Conservation (phyloP, 2,888 invertebrate genomes). For the Noctua pronuba region DNA sequence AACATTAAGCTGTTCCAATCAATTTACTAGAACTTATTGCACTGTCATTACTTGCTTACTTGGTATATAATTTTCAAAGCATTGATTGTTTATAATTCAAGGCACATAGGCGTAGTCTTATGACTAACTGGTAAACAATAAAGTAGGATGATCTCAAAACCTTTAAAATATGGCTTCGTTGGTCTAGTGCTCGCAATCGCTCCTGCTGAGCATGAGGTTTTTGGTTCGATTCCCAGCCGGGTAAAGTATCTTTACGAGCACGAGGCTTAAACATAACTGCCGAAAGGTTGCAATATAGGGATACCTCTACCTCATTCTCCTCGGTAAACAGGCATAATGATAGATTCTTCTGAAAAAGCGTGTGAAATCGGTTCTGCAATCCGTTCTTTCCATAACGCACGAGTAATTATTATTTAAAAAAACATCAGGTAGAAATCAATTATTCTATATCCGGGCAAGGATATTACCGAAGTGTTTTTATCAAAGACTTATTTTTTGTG, state of each 20-base stretch:
- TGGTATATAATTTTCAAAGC: conserved; percentile 18
- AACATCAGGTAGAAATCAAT: conserved; percentile 18
- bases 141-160: not conserved
- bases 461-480: conserved; percentile 37
- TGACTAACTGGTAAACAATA: not conserved
- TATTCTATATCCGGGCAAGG: conserved; percentile 38
- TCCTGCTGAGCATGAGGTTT: not conserved
- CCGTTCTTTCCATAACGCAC: not conserved
- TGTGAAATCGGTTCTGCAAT: not conserved
- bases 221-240: not conserved
- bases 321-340: not conserved
- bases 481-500: conserved; percentile 21
- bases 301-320: not conserved
- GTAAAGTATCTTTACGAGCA: not conserved
- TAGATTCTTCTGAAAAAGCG: not conserved
- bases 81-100: not conserved
- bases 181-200: not conserved
- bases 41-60: conserved; percentile 15
- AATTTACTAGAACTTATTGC: conserved; percentile 17
- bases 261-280: not conserved
- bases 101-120: too few relatives aligned
- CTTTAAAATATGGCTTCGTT: not conserved
- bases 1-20: conserved; percentile 12
- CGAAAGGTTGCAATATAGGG: not conserved
- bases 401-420: not conserved